Evolutionary conservation across 2,888 invertebrate species (phyloP), one percentile per base, ranked within the genome.

Genomic region (Apotomis betuletana): DNA sequence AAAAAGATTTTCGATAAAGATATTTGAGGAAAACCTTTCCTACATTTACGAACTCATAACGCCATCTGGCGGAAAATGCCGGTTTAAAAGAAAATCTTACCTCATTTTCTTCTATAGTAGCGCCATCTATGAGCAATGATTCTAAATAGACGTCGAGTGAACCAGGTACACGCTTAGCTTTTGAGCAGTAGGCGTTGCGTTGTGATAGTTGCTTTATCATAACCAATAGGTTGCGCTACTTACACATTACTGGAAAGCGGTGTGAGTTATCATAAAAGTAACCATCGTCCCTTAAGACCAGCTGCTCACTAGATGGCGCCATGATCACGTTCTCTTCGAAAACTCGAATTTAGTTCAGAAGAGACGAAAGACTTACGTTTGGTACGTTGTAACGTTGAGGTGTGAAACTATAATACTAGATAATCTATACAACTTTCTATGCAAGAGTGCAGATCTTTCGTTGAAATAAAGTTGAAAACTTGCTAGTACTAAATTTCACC

Each of bases 91-190:
- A 13, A 52, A 61, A 67, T 10, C 51, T 27, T 15, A 38, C 12
- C n/a, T 10, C 3, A 49, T 62, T 62, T 58, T 62, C 52, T 41
- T 57, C 57, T 51, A 12, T 27, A n/a, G 57, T 67, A 38, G 71
- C 67, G 71, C 57, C 71, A 71, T 67, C 71, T 71, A 51, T 10
- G 9, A 41, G n/a, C 10, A 2, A n/a, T 6, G n/a, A 27, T n/a
- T 27, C 27, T 10, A 70, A 5, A 4, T 46, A 46, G 27, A 44
- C 10, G 58, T 4, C 3, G 54, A 57, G 51, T 36, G 44, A 46
- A 3, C 6, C 9, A 6, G 27, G n/a, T 36, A 4, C 6, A 15
- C 49, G 4, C 38, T 12, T 51, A 64, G 57, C 10, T 41, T 52
- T 27, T 27, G 27, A 27, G 27, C 27, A 27, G 27, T 27, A 2